Evolutionary conservation across 2,888 invertebrate genomes (phyloP).

Genomic region (Drosophila algonquin): DNA sequence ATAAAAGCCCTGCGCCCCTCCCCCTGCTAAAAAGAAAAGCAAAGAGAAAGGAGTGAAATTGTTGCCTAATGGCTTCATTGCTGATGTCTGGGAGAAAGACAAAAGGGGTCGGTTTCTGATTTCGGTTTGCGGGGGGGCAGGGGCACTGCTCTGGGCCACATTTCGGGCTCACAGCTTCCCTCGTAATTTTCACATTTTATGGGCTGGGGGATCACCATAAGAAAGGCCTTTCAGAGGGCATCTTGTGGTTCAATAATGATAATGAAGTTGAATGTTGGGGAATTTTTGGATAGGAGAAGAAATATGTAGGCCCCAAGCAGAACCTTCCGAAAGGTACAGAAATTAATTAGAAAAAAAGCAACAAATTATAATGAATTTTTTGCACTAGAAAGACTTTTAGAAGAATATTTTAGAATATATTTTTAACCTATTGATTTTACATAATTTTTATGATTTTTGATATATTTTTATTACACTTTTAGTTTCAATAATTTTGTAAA

Average conservation of each 20-base stretch:
- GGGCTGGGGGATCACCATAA: constrained; percentile 44
- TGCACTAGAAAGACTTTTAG: no score
- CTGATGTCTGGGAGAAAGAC: constrained; percentile 23
- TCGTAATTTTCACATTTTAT: constrained; percentile 52
- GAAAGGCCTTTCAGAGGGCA: constrained; percentile 12
- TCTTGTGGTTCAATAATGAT: constrained; percentile 41
- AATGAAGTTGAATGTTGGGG: neutral
- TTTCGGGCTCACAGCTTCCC: neutral
- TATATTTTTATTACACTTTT: no score
- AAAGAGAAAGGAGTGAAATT: constrained; percentile 17
- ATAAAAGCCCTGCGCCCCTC: constrained; percentile 39
- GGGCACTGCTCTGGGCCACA: neutral
- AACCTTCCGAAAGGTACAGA: neutral
- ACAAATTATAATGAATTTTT: no score
- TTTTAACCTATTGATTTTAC: no score
- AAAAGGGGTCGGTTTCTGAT: constrained; percentile 27
- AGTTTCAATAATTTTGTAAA: no score
- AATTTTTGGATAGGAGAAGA: neutral
- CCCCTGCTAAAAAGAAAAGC: constrained; percentile 11
- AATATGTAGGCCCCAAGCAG: neutral
- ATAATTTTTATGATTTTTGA: no score
- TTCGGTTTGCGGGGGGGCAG: constrained; percentile 5
- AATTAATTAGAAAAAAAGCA: no score
- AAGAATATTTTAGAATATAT: no score
- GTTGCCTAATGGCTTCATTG: constrained; percentile 68